Base-by-base conservation (phyloP, 2,888 invertebrate genomes). In the Parnassius smintheus region DNA sequence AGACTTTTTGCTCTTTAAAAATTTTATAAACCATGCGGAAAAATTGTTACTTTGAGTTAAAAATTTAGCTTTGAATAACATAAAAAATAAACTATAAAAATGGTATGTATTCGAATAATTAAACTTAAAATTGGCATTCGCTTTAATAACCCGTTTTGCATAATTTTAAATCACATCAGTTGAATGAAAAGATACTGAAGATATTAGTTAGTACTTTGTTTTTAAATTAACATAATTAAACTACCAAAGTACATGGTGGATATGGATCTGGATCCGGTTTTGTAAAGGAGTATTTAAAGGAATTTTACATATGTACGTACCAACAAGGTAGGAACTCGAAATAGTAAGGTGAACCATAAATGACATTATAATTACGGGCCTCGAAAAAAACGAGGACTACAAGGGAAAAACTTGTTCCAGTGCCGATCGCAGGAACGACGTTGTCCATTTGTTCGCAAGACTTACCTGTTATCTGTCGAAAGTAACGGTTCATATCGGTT, bases 261-360 rank as follows among this genome's bases (percentile, higher is more conserved):
- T 63, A 63, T 59, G 51, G 35, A 12, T 59, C 63, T 59, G 51
- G 35, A 12, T 52, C 59, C 55, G 59, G 59, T 63, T 63, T 59
- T 44, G 44, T 59, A 18, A 53, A 59, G 11, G 56, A 35, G 45
- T 25, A 22, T 41, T 25, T 45, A 58, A 54, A 59, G 51, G n/a
- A 41, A 8, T 42, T 58, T 42, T 50, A 58, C n/a, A 41, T 25
- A 62, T 54, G 54, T 53, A 49, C 22, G 49, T 61, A 55, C 22
- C 54, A 44, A n/a, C 25, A 7, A 41, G 45, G 57, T 46, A 9
- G 10, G 53, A 18, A 25, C 49, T 54, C 11, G 35, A 55, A 42
- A 55, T 59, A 62, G 49, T 46, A 13, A 50, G 50, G 48, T 45
- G 35, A 45, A 54, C 54, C 44, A 58, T 55, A 50, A 55, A 59